Conservation (phyloP, 2,888 invertebrate species). For the Philereme transversata region DNA sequence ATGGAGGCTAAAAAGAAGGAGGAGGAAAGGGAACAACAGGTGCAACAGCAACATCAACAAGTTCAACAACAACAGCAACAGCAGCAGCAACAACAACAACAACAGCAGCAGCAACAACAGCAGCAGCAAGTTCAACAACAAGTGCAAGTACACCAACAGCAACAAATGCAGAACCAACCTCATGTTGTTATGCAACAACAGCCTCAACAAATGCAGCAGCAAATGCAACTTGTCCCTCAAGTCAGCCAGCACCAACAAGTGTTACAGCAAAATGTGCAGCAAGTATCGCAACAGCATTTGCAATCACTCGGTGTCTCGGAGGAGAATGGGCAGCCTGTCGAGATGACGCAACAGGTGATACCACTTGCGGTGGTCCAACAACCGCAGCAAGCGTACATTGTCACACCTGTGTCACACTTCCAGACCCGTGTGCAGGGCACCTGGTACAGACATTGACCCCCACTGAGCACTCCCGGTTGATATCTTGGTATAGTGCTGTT, state of each 20-base stretch:
- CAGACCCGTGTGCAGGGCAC: conserved; percentile 86
- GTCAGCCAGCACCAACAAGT: conserved; percentile 81
- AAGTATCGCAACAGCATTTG: conserved; percentile 78
- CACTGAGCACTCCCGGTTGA: conserved; percentile 18
- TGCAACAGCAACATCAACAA: conserved; percentile 64
- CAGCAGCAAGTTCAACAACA: conserved; percentile 49
- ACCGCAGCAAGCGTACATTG: conserved; percentile 86
- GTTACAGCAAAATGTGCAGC: conserved; percentile 71
- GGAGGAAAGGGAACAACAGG: conserved; percentile 74
- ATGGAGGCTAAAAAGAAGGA: conserved; percentile 80
- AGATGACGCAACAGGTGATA: conserved; percentile 86
- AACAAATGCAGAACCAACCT: conserved; percentile 71
- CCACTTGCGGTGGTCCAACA: conserved; percentile 86
- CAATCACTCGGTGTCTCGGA: conserved; percentile 78
- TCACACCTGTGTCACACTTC: conserved; percentile 86
- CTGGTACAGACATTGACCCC: conserved; percentile 80
- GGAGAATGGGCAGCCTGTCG: conserved; percentile 80
- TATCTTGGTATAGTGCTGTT: conserved; percentile 4
- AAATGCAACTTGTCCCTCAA: conserved; percentile 75
- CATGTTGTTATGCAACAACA: conserved; percentile 72
- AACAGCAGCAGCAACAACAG: conserved; percentile 62
- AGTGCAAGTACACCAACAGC: conserved; percentile 73
- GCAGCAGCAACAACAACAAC: conserved; percentile 68
- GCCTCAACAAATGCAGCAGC: conserved; percentile 68
- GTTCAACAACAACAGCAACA: conserved; percentile 64